Conservation (phyloP, 2,888 invertebrate genomes). For the Euspilapteryx auroguttella region DNA sequence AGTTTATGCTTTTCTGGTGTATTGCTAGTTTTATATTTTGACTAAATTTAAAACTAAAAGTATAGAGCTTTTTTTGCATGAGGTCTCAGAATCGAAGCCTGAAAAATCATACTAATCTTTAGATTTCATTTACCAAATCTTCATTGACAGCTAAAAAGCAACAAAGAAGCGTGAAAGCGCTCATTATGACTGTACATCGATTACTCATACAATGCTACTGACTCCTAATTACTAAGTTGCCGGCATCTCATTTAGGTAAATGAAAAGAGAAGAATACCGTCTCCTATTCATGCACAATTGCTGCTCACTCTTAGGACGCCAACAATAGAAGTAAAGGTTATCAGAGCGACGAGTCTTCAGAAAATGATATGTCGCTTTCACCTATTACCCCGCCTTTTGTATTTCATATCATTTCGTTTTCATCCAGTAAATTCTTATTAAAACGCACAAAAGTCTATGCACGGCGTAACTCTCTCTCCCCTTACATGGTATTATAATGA, state of each 20-base stretch:
- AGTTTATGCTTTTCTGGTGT: too few relatives aligned
- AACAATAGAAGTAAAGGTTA: conserved; percentile 39
- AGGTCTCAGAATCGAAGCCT: too few relatives aligned
- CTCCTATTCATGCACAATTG: too few relatives aligned
- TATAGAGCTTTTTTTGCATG: too few relatives aligned
- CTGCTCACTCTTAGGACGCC: too few relatives aligned
- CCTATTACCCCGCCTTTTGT: conserved; percentile 39
- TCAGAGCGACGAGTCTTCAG: conserved; percentile 50
- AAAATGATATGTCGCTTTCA: conserved; percentile 34
- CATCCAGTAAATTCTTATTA: too few relatives aligned
- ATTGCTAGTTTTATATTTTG: too few relatives aligned
- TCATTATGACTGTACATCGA: conserved; percentile 32
- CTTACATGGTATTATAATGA: too few relatives aligned
- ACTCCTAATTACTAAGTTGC: conserved; percentile 36
- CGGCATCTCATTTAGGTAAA: conserved; percentile 50
- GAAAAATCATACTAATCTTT: too few relatives aligned
- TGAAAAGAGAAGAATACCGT: conserved; percentile 48
- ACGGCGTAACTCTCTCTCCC: too few relatives aligned
- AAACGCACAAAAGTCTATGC: conserved; percentile 10
- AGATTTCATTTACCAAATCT: conserved; percentile 18
- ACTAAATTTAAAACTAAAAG: too few relatives aligned
- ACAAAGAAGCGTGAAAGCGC: conserved; percentile 36
- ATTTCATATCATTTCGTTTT: too few relatives aligned
- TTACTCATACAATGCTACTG: conserved; percentile 26
- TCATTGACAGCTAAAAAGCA: conserved; percentile 42